phyloP scores from a whole-genome alignment of 2,888 invertebrate genomes.

The Campoplex nolae region DNA sequence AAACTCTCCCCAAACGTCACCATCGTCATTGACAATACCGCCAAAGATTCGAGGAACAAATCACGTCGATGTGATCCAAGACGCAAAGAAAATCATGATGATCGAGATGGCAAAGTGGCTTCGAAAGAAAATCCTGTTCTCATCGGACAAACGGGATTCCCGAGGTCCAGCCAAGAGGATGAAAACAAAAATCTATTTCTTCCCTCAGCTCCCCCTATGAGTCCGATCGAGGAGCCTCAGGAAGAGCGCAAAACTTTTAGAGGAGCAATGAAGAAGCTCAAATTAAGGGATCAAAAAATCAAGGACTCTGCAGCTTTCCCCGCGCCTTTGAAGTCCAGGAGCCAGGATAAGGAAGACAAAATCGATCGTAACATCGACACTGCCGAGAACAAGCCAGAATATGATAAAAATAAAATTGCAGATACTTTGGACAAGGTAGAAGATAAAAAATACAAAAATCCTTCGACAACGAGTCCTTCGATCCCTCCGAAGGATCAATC shows the following conservation, averaged over 20 bases:
- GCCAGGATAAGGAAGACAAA: neutral
- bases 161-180: neutral
- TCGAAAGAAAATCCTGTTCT: constrained; percentile 20
- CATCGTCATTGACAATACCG: constrained; percentile 62
- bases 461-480: neutral
- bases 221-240: neutral
- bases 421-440: neutral
- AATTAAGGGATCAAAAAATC: neutral
- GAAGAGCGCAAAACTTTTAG: neutral
- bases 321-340: neutral
- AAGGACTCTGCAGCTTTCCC: neutral
- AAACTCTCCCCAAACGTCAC: constrained; percentile 64
- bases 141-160: neutral
- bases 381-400: neutral
- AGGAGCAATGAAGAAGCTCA: constrained; percentile 7
- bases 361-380: neutral
- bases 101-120: constrained; percentile 16
- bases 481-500: neutral
- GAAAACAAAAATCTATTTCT: neutral
- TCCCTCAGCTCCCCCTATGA: neutral
- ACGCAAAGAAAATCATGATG: neutral
- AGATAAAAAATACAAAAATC: neutral
- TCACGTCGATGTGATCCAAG: neutral
- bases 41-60: neutral
- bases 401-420: constrained; percentile 5